Evolutionary conservation across 2,797 vertebrate species (phyloP), one percentile per base, ranked within the genome.

Genomic region (Sebastes alutus): DNA sequence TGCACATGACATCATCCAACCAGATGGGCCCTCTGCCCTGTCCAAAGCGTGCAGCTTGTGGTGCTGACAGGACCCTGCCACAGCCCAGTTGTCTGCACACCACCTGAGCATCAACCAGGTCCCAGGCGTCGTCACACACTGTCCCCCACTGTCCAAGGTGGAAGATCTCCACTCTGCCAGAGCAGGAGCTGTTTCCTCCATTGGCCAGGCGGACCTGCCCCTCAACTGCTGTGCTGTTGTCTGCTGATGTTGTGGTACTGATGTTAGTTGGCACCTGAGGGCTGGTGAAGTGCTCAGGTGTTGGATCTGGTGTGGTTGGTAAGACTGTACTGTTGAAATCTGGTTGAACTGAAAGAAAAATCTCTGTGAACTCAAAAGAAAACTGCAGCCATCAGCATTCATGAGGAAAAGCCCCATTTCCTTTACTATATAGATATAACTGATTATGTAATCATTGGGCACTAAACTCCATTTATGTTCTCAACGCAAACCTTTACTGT

Each of bases 41-140:
- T 46, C 91, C 90, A 70, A 93, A 94, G 16, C 0, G 14, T 30
- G 84, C 90, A 12, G 0, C 1, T 0, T 0, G 0, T 29, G 54
- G 35, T 38, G 35, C 86, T 3, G 88, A 83, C 23, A 77, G 67
- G 2, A 22, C 91, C 23, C 33, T 76, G 16, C 93, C 92, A 71
- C 92, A 94, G 29, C 90, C 92, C 76, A 93, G 56, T 69, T 94
- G 91, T 55, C 87, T 85, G 14, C 93, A 94, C 42, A 93, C 90
- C 72, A 93, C 93, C 14, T 84, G 55, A 10, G 92, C 92, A 76
- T 91, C 79, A 0, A 5, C 2, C 75, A 89, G 14, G 55, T 60
- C 75, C 93, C 93, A 94, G 65, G 0, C 0, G 23, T 94, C 87
- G 13, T 92, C 89, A 77, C 93, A 94, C 75, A 93, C 91, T 0